Percentiles rank a stretch among this genome's conserved stretches.
These are phyloP conservation scores for Zaprionus obscuricornis DNA, from an alignment of 2,888 invertebrate species.

Conservation along the genomic window DNA sequence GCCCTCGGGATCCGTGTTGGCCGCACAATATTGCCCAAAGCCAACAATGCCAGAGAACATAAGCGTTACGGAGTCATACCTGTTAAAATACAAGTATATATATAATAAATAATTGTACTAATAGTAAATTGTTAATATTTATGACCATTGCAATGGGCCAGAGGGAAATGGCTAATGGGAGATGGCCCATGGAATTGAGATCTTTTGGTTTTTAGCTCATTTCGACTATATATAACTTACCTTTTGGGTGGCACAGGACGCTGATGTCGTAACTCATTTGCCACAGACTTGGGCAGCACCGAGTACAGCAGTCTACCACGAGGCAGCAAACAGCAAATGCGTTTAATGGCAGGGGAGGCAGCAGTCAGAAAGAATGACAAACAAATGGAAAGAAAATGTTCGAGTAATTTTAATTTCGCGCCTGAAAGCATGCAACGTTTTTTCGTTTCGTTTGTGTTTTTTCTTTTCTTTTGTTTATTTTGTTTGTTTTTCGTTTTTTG, in stretches of 20 bases:
- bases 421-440: conserved; percentile 55
- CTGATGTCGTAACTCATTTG: conserved; percentile 96
- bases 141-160: conserved; percentile 13
- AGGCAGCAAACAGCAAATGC: too few relatives aligned
- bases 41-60: conserved; percentile 97
- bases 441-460: too few relatives aligned
- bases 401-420: conserved; percentile 61
- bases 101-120: conserved; percentile 52
- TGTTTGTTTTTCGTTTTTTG: conserved; percentile 9
- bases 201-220: neutral
- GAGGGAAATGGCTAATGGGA: too few relatives aligned
- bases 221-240: conserved; percentile 84
- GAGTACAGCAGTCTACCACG: conserved; percentile 97
- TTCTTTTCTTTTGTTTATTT: too few relatives aligned
- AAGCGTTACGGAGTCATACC: conserved; percentile 95
- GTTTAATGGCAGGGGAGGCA: conserved; percentile 45
- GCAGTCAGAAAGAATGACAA: conserved; percentile 45
- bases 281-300: conserved; percentile 96
- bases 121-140: conserved; percentile 46
- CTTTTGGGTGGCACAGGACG: conserved; percentile 94
- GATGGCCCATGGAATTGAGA: too few relatives aligned
- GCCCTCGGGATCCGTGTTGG: conserved; percentile 94
- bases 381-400: conserved; percentile 54
- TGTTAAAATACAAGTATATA: conserved; percentile 74
- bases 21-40: conserved; percentile 95